A percentile compares a stretch with the other conserved stretches of the same genome.
These are phyloP conservation scores for Mesocricetus auratus DNA, from an alignment of 2,113 vertebrate genomes.

Conservation along the genomic window DNA sequence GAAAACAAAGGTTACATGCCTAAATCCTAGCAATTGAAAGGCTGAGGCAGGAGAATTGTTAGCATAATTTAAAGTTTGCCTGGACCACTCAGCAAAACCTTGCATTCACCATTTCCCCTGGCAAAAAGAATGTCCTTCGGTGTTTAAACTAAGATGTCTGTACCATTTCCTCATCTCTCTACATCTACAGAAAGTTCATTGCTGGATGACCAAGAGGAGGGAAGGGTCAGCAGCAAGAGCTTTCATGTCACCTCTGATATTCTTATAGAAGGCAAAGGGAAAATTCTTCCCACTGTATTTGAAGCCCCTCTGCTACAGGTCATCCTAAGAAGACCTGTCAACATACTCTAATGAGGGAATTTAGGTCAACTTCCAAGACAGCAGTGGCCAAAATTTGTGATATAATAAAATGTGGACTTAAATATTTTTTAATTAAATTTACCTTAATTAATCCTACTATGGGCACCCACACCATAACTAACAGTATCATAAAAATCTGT, in stretches of 20 bases:
- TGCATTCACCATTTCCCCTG: not conserved
- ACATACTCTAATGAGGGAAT: not conserved
- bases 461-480: constrained; percentile 65
- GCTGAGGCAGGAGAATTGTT: not conserved
- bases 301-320: not conserved
- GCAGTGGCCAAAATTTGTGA: not conserved
- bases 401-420: not conserved
- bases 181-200: not conserved
- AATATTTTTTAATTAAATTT: not conserved
- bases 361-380: not conserved
- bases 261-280: not conserved
- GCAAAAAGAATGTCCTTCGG: not conserved
- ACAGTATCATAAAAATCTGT: constrained; percentile 72
- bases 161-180: not conserved
- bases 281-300: not conserved
- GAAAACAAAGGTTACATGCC: not conserved
- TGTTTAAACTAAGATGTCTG: not conserved
- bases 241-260: not conserved
- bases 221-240: not conserved
- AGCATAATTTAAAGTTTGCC: not conserved
- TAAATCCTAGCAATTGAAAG: not conserved
- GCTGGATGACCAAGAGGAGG: not conserved
- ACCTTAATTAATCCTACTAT: constrained; percentile 1
- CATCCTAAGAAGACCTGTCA: not conserved
- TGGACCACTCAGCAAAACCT: not conserved